Percentiles rank a stretch among this genome's conserved stretches.
Conservation (phyloP, 2,113 vertebrate genomes). For the Hippolais icterina region DNA sequence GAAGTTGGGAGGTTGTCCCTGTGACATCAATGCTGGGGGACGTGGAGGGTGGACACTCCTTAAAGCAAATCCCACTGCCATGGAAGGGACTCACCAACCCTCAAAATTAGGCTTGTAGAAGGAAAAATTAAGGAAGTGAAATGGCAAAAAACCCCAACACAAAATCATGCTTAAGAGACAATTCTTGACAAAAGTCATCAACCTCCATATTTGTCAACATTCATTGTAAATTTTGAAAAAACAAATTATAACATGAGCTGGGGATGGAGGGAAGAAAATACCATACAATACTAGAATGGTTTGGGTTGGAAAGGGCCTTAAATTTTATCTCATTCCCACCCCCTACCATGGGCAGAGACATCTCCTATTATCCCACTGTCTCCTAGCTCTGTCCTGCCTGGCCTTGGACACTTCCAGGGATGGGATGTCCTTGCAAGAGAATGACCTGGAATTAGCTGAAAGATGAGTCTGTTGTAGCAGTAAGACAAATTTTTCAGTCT, state of each 20-base stretch:
- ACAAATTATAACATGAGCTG: no score
- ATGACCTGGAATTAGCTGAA: neutral
- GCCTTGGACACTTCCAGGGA: neutral
- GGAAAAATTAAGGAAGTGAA: neutral
- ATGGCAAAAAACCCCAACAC: neutral
- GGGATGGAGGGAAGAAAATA: neutral
- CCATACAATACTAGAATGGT: neutral
- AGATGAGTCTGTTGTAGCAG: neutral
- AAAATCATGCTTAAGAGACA: neutral
- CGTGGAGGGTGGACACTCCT: neutral
- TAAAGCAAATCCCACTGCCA: neutral
- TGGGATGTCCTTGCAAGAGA: neutral
- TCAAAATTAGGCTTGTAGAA: neutral
- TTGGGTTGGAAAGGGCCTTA: neutral
- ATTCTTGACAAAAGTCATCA: neutral
- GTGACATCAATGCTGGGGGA: neutral
- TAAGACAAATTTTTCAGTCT: neutral
- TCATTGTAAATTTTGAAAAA: neutral
- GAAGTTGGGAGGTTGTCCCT: neutral
- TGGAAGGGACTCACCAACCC: neutral
- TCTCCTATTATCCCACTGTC: rapidly evolving
- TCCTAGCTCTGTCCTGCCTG: neutral
- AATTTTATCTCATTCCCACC: neutral
- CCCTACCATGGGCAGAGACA: neutral
- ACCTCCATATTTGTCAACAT: neutral